These are phyloP conservation scores for Hypomecis punctinalis DNA, from an alignment of 2,888 invertebrate species.

Conservation along the genomic window DNA sequence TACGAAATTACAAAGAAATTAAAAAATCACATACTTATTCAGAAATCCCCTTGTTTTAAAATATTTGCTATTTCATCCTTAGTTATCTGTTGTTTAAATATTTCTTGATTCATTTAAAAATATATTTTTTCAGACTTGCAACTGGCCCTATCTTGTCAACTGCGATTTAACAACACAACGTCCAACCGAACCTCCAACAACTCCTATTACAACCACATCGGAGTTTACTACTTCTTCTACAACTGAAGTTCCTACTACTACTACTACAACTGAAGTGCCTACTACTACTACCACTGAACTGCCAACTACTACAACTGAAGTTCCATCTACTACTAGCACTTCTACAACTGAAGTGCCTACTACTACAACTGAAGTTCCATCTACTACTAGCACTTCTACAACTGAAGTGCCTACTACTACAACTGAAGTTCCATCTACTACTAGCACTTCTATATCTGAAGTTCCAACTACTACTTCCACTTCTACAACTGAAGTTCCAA, in stretches of 20 bases:
- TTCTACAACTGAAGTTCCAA: neutral
- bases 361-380: neutral
- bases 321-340: neutral
- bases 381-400: neutral
- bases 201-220: neutral
- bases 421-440: slow-evolving; percentile 2
- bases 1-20: too few relatives aligned
- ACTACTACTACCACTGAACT: neutral
- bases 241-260: neutral
- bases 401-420: slow-evolving; percentile 18
- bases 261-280: neutral
- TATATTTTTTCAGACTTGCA: slow-evolving; percentile 25
- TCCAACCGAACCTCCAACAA: slow-evolving; percentile 15
- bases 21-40: too few relatives aligned
- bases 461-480: neutral
- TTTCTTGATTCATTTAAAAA: too few relatives aligned
- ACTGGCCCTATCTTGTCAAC: slow-evolving; percentile 27
- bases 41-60: too few relatives aligned
- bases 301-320: neutral
- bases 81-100: too few relatives aligned
- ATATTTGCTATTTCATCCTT: too few relatives aligned
- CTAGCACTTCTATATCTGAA: neutral
- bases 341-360: neutral
- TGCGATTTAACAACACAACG: slow-evolving; percentile 20
- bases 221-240: neutral